Base-by-base conservation (phyloP, 1,140 invertebrate genomes). In the Pogonomyrmex barbatus region DNA sequence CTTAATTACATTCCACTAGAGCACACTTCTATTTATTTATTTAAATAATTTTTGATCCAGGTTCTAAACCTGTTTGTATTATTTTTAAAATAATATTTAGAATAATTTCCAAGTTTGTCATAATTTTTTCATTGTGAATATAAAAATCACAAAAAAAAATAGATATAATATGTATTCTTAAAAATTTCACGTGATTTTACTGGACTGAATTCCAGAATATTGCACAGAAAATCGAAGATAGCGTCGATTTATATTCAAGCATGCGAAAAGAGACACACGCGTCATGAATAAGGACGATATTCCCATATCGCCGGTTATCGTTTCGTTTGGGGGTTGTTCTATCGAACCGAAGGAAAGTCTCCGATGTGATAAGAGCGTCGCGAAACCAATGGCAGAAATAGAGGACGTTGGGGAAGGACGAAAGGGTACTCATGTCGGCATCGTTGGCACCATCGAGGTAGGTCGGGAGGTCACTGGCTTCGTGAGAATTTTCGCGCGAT, bases 381-480 rank as follows among this genome's bases (percentile, higher is more conserved):
- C n/a, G 54, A 81, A 12, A 68, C 17, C 47, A 54, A 56, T 50
- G 14, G 9, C 10, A 39, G 36, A 60, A 42, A 68, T 45, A 12
- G 50, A 14, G 47, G 45, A 24, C 58, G 30, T 30, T 0, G 10
- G 24, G n/a, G 30, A 65, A 85, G 65, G 45, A 8, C 58, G 54
- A 78, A 67, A 87, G 62, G 50, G 50, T 45, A 33, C 54, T 50
- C 63, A 54, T 36, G 8, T 33, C 63, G 63, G n/a, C 63, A 47
- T 8, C 30, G 8, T 24, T 24, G 24, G n/a, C 63, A 47, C 4
- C 30, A 5, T 10, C 54, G 85, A 73, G 56, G 30, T 42, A 76
- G 65, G 73, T 84, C 73, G 60, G 54, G 52, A 76, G 85, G 83
- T 86, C 70, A 82, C 85, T 79, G 79, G 10, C 78, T 86, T 52